Conservation (phyloP, 2,113 vertebrate species). For the Mesocricetus auratus region DNA sequence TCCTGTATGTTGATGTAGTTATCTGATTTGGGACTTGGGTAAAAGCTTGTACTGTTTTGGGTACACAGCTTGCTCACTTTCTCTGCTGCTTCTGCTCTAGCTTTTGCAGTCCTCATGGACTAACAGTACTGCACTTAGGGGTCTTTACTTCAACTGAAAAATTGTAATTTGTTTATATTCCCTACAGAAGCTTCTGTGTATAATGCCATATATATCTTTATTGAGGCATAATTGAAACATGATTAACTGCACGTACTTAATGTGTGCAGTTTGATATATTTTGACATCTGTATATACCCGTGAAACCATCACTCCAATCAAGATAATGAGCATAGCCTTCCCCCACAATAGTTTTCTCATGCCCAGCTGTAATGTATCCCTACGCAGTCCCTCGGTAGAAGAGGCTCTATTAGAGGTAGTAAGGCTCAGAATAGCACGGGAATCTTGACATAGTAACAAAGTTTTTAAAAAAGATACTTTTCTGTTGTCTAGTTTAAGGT, state of each 20-base stretch:
- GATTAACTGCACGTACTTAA: not conserved
- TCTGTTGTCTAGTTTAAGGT: slow-evolving; percentile 46
- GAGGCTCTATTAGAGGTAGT: not conserved
- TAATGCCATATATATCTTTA: slow-evolving; percentile 1
- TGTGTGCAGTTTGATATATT: slow-evolving; percentile 37
- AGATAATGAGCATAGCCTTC: slow-evolving; percentile 56
- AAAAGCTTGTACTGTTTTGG: not conserved
- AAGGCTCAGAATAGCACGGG: slow-evolving; percentile 2
- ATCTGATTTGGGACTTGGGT: not conserved
- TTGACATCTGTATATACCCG: slow-evolving; percentile 59
- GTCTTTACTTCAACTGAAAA: slow-evolving; percentile 45
- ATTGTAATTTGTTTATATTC: slow-evolving; percentile 63
- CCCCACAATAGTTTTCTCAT: slow-evolving; percentile 31
- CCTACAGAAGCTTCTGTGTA: slow-evolving; percentile 19
- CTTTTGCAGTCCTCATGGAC: not conserved
- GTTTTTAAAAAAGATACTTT: slow-evolving; percentile 30
- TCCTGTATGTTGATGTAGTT: not conserved
- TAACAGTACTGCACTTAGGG: not conserved
- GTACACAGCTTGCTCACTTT: not conserved
- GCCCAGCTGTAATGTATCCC: not conserved
- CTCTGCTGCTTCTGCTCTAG: not conserved
- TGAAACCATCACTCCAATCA: slow-evolving; percentile 63
- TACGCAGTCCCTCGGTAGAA: not conserved
- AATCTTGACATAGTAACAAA: not conserved
- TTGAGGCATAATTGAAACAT: slow-evolving; percentile 65